Evolutionary conservation across 2,797 vertebrate species (phyloP).

Genomic region (Thaleichthys pacificus): DNA sequence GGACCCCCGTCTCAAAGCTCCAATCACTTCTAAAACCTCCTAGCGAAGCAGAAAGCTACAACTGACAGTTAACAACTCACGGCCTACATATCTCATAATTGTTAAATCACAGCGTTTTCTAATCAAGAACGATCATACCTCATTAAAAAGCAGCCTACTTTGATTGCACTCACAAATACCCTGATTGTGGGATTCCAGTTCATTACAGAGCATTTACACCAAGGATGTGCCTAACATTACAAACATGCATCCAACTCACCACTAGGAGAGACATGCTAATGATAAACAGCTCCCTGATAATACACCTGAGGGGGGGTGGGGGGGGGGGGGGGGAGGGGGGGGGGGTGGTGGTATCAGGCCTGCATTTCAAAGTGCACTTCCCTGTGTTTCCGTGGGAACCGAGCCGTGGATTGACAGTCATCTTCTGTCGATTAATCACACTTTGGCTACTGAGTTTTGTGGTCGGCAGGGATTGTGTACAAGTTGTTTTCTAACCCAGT

Average conservation of each 20-base stretch:
- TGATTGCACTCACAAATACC: background rate
- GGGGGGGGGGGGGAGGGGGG: too few species aligned
- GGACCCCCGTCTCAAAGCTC: slow-evolving; percentile 3
- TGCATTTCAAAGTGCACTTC: too few species aligned
- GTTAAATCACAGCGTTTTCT: background rate
- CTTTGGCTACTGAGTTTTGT: too few species aligned
- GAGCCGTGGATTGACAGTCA: slow-evolving; percentile 22
- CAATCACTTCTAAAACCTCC: background rate
- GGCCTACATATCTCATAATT: background rate
- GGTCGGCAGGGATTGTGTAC: too few species aligned
- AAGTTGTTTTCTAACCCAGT: too few species aligned
- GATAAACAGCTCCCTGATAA: slow-evolving; percentile 28
- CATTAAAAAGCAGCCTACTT: background rate
- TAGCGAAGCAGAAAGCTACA: background rate
- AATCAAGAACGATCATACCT: background rate
- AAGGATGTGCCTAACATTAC: slow-evolving; percentile 31
- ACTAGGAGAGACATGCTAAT: slow-evolving; percentile 41
- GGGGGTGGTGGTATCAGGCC: too few species aligned
- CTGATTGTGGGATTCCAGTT: slow-evolving; percentile 42
- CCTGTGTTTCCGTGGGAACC: background rate
- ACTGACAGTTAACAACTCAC: background rate
- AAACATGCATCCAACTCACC: slow-evolving; percentile 39
- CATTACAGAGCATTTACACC: slow-evolving; percentile 28
- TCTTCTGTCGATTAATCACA: too few species aligned
- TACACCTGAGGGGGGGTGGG: too few species aligned